These are phyloP conservation scores for Drosophila testacea DNA, from an alignment of 2,888 invertebrate genomes.

Conservation along the genomic window DNA sequence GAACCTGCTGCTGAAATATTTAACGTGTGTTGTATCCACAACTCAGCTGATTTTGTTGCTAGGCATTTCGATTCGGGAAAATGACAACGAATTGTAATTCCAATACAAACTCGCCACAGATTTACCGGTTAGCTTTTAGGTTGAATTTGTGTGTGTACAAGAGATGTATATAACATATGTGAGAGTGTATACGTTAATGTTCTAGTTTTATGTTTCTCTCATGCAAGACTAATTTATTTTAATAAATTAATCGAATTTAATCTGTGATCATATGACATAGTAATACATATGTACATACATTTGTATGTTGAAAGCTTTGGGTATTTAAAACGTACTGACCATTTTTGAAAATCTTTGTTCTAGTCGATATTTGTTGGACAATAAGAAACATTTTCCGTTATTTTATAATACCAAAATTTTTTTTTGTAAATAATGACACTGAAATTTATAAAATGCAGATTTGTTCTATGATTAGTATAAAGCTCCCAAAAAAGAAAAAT, in stretches of 20 bases:
- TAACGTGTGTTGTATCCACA: conserved; percentile 25
- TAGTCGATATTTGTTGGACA: too few species aligned
- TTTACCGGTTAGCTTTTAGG: conserved; percentile 15
- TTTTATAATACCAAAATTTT: too few species aligned
- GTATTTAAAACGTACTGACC: too few species aligned
- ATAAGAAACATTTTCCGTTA: too few species aligned
- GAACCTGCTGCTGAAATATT: conserved; percentile 65
- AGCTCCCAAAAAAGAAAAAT: too few species aligned
- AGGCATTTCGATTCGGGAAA: conserved; percentile 42
- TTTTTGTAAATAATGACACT: too few species aligned
- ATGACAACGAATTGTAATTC: conserved; percentile 29
- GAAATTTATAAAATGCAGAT: too few species aligned
- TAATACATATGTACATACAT: too few species aligned
- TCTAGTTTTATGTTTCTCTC: neutral
- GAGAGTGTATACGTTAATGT: neutral
- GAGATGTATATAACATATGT: neutral
- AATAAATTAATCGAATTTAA: neutral
- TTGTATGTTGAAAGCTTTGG: too few species aligned
- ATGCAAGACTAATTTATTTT: neutral
- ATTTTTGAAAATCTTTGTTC: too few species aligned
- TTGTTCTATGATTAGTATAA: too few species aligned
- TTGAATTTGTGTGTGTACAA: neutral
- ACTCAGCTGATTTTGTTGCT: conserved; percentile 61
- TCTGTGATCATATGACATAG: too few species aligned
- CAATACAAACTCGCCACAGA: conserved; percentile 28